phyloP scores from a whole-genome alignment of 2,888 invertebrate genomes.

The Rhamnusium bicolor region DNA sequence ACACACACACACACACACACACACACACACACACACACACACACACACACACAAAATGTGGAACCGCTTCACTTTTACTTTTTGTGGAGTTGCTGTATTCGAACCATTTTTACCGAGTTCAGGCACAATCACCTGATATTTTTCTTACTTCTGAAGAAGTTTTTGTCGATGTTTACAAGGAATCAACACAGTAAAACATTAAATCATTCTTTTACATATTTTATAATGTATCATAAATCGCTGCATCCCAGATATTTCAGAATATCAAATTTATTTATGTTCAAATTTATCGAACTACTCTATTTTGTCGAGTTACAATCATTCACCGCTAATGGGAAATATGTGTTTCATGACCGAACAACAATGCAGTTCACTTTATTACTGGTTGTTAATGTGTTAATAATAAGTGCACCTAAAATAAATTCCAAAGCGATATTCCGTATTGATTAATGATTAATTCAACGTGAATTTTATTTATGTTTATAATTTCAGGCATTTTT shows the following conservation, averaged over 20 bases:
- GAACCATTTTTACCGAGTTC: too few relatives aligned
- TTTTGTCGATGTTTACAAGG: too few relatives aligned
- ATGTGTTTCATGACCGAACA: conserved; percentile 11
- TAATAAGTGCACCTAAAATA: conserved; percentile 7
- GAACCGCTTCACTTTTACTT: too few relatives aligned
- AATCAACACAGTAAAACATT: too few relatives aligned
- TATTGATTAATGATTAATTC: neutral
- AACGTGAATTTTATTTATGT: neutral
- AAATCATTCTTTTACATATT: neutral
- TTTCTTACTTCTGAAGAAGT: too few relatives aligned
- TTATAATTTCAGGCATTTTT: neutral
- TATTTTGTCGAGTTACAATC: conserved; percentile 11
- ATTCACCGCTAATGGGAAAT: conserved; percentile 17
- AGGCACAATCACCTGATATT: too few relatives aligned
- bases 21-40: too few relatives aligned
- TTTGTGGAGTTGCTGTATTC: too few relatives aligned
- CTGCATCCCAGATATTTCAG: neutral
- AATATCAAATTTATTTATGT: conserved; percentile 4
- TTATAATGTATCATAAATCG: neutral
- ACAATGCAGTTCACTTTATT: conserved; percentile 9
- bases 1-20: too few relatives aligned
- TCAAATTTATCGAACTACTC: conserved; percentile 1
- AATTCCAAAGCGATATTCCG: neutral
- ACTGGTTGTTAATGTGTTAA: neutral
- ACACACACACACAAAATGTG: too few relatives aligned